Base-by-base conservation (phyloP, 2,888 invertebrate genomes). In the Carpatolechia fugitivella region DNA sequence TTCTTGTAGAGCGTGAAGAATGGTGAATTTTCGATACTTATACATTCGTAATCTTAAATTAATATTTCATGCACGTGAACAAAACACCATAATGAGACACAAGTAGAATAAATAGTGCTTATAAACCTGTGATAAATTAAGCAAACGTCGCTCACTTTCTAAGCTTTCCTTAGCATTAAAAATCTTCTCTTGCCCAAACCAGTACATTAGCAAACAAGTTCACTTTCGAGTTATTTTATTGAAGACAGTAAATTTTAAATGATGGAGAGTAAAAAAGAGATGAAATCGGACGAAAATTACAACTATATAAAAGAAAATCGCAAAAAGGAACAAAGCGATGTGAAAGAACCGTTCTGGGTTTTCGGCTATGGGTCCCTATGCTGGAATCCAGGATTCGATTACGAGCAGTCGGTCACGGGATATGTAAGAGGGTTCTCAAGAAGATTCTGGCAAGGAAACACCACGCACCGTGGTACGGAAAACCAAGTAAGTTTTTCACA, bases 311-410 rank as follows among this genome's bases (percentile, higher is more conserved):
- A 52, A 14, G 40, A 46, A 47, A 18, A 16, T 16, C n/a, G 10
- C 20, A 50, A 51, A 53, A 59, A 56, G 24, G 63, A 66, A 49
- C 60, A 64, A 55, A 59, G 56, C 33, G 60, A 57, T 29, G 69
- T 70, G 49, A 88, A 80, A 49, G 90, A 91, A 56, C 88, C 91
- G 16, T 79, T 96, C 74, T 99, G 98, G 98, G 93, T 99, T 24
- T 99, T 98, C 76, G 99, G 98, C 0, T 99, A 99, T 72, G 99
- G 99, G 3, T 98, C 98, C 0, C 84, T 99, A 49, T 96, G 98
- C 84, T 99, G 98, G 98, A 93, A 96, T 83, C 97, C 97, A 0
- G 98, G 98, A 52, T 98, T 99, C 79, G 94, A 94, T 52, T 97
- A 94, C 77, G 92, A 93, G 68, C 93, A 94, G 70, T 95, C 95